Evolutionary conservation across 2,797 vertebrate genomes (phyloP).

Genomic region (Decapterus maruadsi): DNA sequence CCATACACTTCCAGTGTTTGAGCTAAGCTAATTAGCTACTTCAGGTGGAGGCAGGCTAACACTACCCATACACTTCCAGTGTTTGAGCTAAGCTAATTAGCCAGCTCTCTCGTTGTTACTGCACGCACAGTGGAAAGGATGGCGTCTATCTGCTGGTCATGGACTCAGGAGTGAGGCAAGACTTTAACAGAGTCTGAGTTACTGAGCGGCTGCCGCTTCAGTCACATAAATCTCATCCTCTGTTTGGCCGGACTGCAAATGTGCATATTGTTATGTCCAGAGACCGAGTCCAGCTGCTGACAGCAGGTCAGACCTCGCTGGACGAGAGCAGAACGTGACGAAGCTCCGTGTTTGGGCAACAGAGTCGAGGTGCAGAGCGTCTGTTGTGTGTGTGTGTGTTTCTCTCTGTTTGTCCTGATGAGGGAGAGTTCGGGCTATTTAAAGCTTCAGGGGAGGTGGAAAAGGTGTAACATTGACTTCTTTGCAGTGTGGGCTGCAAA

Average conservation of each 20-base stretch:
- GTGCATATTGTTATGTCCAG: not conserved
- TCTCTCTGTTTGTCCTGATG: constrained; percentile 56
- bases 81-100: too few relatives aligned
- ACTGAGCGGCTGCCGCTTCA: not conserved
- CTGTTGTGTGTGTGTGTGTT: constrained; percentile 27
- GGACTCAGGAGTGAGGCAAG: too few relatives aligned
- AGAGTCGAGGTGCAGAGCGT: not conserved
- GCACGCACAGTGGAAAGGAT: too few relatives aligned
- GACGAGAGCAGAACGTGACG: not conserved
- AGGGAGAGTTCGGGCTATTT: constrained; percentile 66
- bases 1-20: too few relatives aligned
- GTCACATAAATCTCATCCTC: not conserved
- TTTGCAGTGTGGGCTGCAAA: constrained; percentile 68
- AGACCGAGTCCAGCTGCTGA: too few relatives aligned
- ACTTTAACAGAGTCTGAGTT: too few relatives aligned
- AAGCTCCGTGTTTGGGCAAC: constrained; percentile 46
- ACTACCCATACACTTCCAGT: too few relatives aligned
- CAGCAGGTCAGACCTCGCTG: too few relatives aligned
- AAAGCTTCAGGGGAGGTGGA: constrained; percentile 73
- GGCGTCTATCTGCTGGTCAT: too few relatives aligned
- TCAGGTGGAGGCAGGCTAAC: too few relatives aligned
- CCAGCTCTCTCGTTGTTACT: too few relatives aligned
- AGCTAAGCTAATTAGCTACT: too few relatives aligned
- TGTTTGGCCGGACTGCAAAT: not conserved
- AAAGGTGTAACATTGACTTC: constrained; percentile 77